Base-by-base conservation (phyloP, 2,113 vertebrate species). In the Pelusios castaneus region DNA sequence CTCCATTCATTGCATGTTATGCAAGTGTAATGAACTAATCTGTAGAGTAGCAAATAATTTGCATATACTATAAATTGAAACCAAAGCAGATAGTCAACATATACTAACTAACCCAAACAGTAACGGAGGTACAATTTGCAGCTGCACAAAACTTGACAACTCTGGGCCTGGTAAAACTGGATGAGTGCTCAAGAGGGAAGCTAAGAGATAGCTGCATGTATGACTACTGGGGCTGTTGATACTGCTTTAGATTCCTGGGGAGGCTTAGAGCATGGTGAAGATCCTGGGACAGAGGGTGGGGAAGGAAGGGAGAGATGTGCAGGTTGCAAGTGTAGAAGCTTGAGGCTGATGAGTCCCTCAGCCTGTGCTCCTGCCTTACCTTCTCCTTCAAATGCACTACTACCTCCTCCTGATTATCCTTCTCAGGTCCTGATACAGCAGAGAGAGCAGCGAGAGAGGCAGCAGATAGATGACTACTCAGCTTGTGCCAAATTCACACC, bases 181-280 rank as follows among this genome's bases (percentile, higher is more conserved):
- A 11, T 58, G 19, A 1, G 6, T 4, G 27, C 58, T 11, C 0
- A 2, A n/a, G 60, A 67, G 10, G 10, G 29, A 22, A 47, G 77
- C 13, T 22, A 16, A n/a, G 10, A 70, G 29, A 4, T 58, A 58
- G 55, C 22, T 52, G 58, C 9, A 8, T 0, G 34, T 3, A 14
- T 34, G 52, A 21, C 6, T 70, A 21, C 8, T 52, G n/a, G 80
- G n/a, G 52, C 4, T 24, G n/a, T 8, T 70, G 84, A 76, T 5
- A 24, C 60, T 81, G 25, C 80, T 78, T 29, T 21, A 43, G 58
- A 17, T 41, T 43, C 31, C 31, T 79, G n/a, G 8, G 29, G 12
- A 73, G 84, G 80, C 19, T 45, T 47, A 76, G 17, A 9, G 54
- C 73, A 29, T 45, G 6, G 41, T 54, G 56, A 81, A 2, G 5